These are phyloP conservation scores for Porites lutea DNA, from an alignment of 64 coral and sea anemone genomes.

Conservation along the genomic window DNA sequence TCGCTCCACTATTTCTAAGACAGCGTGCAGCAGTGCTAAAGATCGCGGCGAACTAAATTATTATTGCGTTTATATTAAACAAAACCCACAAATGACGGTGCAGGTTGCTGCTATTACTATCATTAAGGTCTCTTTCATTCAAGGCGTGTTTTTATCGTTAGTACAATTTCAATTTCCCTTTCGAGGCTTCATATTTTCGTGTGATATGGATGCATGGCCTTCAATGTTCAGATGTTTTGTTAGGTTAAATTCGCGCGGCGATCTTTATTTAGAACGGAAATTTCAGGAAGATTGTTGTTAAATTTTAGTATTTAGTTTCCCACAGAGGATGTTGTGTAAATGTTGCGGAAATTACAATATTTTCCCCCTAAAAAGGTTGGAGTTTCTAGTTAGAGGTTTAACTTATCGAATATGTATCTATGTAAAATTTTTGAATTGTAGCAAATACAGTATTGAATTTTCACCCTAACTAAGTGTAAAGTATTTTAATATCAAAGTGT, in stretches of 20 bases:
- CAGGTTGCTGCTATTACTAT: conserved; percentile 58
- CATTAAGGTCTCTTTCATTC: conserved; percentile 47
- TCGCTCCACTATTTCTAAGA: conserved; percentile 55
- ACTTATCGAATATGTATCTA: conserved; percentile 99
- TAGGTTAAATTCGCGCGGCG: background rate
- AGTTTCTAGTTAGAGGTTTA: conserved; percentile 67
- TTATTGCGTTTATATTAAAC: conserved; percentile 74
- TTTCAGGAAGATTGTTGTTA: conserved; percentile 48
- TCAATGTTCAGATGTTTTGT: conserved; percentile 13
- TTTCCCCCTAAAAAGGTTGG: conserved; percentile 85
- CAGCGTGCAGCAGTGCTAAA: conserved; percentile 36
- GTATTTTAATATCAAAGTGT: conserved; percentile 99
- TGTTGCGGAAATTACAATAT: conserved; percentile 84
- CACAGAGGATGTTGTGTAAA: conserved; percentile 82
- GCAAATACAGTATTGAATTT: conserved; percentile 98
- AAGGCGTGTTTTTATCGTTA: conserved; percentile 22
- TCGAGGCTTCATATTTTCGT: conserved; percentile 7
- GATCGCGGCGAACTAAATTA: conserved; percentile 75
- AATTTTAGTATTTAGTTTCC: conserved; percentile 64
- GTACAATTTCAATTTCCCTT: conserved; percentile 43
- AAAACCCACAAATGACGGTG: conserved; percentile 58
- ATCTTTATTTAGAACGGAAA: conserved; percentile 32
- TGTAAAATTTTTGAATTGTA: conserved; percentile 99
- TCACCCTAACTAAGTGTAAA: conserved; percentile 98
- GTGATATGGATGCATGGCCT: background rate